Base-by-base conservation (phyloP, 64 coral and sea anemone species). In the Exaiptasia diaphana region DNA sequence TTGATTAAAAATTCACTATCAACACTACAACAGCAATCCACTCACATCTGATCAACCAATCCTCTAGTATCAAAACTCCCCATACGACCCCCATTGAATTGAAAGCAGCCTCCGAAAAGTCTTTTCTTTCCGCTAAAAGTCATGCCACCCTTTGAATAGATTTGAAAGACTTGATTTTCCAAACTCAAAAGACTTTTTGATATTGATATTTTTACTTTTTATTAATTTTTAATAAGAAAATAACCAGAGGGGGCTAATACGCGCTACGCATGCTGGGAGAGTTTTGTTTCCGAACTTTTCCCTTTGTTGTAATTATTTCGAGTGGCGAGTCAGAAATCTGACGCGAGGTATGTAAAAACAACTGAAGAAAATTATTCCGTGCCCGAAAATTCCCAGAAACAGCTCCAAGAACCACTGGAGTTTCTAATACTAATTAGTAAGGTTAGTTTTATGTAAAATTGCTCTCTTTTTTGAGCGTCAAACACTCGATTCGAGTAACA, bases 191-290 rank as follows among this genome's bases (percentile, higher is more conserved):
- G 61, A 65, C 30, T 65, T 65, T 65, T 65, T 65, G 61, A 65
- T 65, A 65, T 35, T 35, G 32, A 65, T 65, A 65, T 65, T 65
- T 65, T 65, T 37, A n/a, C 30, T 14, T 73, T 73, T 73, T 52
- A 87, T 87, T 87, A 87, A 87, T 87, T 58, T 87, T 87, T 87
- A 87, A 87, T 87, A 73, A 72, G 38, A 76, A 68, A 76, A 73
- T 65, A 87, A 70, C 84, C 84, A 74, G 45, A 87, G 84, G 84
- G 84, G 74, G 84, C 74, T 77, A 36, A 24, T 54, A 6, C 31
- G 59, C 73, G 44, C 73, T 63, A 38, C 35, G 84, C 84, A 87
- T 87, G 72, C 75, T 87, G 84, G 84, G 84, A 64, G 50, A 87
- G 73, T 77, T 87, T 87, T 87, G 84, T 87, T 87, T 87, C 28